Base-by-base conservation (phyloP, 2,113 vertebrate species). In the Labrus mixtus region DNA sequence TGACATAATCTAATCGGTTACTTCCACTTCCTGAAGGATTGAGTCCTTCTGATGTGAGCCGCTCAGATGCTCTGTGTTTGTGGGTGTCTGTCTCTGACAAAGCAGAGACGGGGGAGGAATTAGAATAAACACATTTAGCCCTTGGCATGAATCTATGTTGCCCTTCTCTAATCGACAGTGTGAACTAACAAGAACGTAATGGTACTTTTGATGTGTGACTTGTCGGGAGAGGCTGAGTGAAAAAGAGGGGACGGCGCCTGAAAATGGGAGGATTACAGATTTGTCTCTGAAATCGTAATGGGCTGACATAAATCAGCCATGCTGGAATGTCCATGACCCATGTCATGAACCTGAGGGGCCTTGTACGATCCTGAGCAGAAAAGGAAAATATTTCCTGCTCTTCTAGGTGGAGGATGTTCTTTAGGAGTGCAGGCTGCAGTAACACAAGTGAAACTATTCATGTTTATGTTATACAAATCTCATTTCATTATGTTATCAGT, bases 1-100 rank as follows among this genome's bases (percentile, higher is more conserved):
- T 92, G 91, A 92, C 90, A 91, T 94, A 93, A 93, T 95, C 92
- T 91, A 93, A 94, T 93, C 82, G 90, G 90, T 94, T 93, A 92
- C 91, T 94, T 91, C 90, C 92, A 91, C 93, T 93, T 93, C 93
- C 87, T 93, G 87, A 94, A 93, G 90, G 90, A 93, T 90, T 71
- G 82, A 89, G 83, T 88, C 85, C 84, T 80, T 91, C 82, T 90
- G 78, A 92, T 90, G 90, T 67, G 86, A 88, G 81, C 85, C 54
- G 69, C 60, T 90, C 83, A 88, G 89, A 89, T 90, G 88, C 80
- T 90, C 75, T 10, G 5, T 81, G 90, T 92, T 88, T 75, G 81
- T 86, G 86, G 86, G 80, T 83, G 90, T 91, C 89, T 90, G 88
- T 92, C 82, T 90, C 82, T 88, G 85, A 84, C 89, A 86, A 88